These are phyloP conservation scores for Xenopus tropicalis DNA, from an alignment of 2,113 vertebrate species.

Conservation along the genomic window UCB_Xtro_10.0 CM004450.2:119294501-119295000, in stretches of 20 bases:
- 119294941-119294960: constrained; percentile 99
- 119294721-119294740: constrained; percentile 99
- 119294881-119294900: constrained; percentile 77
- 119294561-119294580: constrained; percentile 91
- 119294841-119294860: constrained; percentile 90
- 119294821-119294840: constrained; percentile 86
- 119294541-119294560: constrained; percentile 99
- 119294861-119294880: constrained; percentile 55
- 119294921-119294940: constrained; percentile 75
- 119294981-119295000: constrained; percentile 65
- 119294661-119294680: constrained; percentile 88
- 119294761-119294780: constrained; percentile 99
- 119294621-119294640: constrained; percentile 87
- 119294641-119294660: constrained; percentile 85
- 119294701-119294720: constrained; percentile 99
- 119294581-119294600: constrained; percentile 98
- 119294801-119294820: constrained; percentile 97
- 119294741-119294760: constrained; percentile 99
- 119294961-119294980: constrained; percentile 98
- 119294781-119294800: constrained; percentile 98
- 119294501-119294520: constrained; percentile 87
- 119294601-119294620: constrained; percentile 94
- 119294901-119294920: constrained; percentile 76
- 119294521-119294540: constrained; percentile 99
- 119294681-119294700: constrained; percentile 94